Conservation (phyloP, 2,797 vertebrate species). For the Sylvia borin region DNA sequence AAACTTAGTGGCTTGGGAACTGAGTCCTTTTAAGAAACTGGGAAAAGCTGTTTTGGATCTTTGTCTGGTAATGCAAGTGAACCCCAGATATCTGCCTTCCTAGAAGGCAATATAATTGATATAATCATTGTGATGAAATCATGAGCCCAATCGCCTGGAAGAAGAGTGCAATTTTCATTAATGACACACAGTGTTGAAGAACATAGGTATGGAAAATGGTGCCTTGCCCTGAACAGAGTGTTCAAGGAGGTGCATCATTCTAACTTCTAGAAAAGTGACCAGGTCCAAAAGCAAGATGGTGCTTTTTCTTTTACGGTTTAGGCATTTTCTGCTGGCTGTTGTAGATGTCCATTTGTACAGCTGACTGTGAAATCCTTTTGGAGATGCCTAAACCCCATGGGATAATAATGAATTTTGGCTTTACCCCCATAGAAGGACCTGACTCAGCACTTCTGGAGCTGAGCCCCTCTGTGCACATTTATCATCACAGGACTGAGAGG, state of each 20-base stretch:
- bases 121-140: background rate
- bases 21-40: background rate
- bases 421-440: background rate
- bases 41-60: background rate
- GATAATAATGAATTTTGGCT: background rate
- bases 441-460: background rate
- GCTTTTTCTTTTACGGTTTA: background rate
- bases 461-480: background rate
- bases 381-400: background rate
- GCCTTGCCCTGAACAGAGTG: background rate
- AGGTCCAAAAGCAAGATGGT: background rate
- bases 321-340: background rate
- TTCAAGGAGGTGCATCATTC: background rate
- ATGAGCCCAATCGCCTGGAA: background rate
- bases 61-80: background rate
- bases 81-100: background rate
- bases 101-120: background rate
- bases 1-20: background rate
- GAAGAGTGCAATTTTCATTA: background rate
- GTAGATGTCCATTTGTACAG: background rate
- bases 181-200: rapidly evolving
- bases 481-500: background rate
- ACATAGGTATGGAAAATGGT: rapidly evolving
- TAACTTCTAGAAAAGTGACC: background rate
- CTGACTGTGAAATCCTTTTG: background rate